A percentile compares a stretch with the other conserved stretches of the same genome.
Evolutionary conservation across 2,113 vertebrate genomes (phyloP).

Genomic region (Otus sunia): DNA sequence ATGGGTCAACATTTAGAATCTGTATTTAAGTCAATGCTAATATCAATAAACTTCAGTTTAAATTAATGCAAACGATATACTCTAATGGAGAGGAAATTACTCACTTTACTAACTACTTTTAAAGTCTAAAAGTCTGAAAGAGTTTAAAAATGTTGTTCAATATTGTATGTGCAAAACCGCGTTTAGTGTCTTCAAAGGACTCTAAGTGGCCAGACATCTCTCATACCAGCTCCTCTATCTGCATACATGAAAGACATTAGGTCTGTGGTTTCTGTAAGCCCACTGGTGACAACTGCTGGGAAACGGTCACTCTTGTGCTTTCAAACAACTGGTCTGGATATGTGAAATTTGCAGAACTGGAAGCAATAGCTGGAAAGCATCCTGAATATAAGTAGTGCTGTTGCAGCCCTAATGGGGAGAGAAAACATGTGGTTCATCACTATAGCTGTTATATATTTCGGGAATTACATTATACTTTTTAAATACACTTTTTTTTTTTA

Average conservation of each 20-base stretch:
- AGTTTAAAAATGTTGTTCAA: conserved; percentile 21
- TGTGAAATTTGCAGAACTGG: conserved; percentile 91
- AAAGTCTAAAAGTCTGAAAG: not conserved
- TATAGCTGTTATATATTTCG: not conserved
- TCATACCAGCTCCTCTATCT: not conserved
- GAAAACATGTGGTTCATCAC: not conserved
- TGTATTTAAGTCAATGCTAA: not conserved
- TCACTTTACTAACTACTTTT: conserved; percentile 10
- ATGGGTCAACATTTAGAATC: not conserved
- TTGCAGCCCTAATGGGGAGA: conserved; percentile 83
- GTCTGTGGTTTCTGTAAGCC: not conserved
- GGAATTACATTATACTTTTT: not conserved
- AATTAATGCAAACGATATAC: conserved; percentile 61
- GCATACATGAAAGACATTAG: not conserved
- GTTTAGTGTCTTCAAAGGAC: conserved; percentile 29
- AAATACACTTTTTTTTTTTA: not conserved
- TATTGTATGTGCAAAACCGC: conserved; percentile 69
- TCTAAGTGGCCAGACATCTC: not conserved
- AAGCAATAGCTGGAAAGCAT: conserved; percentile 92
- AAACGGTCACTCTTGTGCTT: conserved; percentile 21
- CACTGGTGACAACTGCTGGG: not conserved
- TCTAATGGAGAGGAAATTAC: not conserved
- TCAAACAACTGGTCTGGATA: conserved; percentile 75
- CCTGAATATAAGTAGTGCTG: conserved; percentile 89
- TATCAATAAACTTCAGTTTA: conserved; percentile 36